phyloP scores from a whole-genome alignment of 1,140 invertebrate genomes.

The Lepidurus arcticus region DNA sequence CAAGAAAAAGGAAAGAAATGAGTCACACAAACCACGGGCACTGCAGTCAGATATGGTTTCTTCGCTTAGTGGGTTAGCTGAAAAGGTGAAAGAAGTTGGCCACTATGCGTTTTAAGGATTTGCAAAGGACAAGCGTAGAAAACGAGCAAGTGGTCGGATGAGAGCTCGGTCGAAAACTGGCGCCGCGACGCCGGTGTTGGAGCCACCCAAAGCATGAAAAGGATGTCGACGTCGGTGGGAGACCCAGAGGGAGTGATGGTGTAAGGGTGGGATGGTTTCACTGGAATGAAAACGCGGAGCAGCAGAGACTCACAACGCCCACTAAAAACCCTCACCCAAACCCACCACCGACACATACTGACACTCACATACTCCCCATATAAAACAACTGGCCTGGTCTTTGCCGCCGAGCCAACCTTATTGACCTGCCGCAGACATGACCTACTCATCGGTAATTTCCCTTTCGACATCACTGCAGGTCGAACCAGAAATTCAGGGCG shows the following conservation, averaged over 20 bases:
- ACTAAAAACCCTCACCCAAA: background rate
- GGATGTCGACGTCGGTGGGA: slow-evolving; percentile 22
- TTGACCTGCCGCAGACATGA: background rate
- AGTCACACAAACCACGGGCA: too few species aligned
- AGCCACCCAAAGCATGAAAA: slow-evolving; percentile 24
- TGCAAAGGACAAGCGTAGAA: background rate
- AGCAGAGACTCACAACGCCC: background rate
- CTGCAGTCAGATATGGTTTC: background rate
- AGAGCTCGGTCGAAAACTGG: slow-evolving; percentile 25
- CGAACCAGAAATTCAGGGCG: background rate
- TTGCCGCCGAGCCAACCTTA: background rate
- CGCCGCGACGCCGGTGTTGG: slow-evolving; percentile 26
- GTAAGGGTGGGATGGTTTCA: background rate
- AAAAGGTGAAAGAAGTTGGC: background rate
- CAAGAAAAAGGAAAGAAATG: too few species aligned
- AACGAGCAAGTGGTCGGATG: slow-evolving; percentile 20
- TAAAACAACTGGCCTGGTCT: background rate
- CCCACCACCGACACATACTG: slow-evolving; percentile 16
- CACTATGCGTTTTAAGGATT: background rate
- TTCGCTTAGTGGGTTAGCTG: background rate
- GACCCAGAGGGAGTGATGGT: background rate
- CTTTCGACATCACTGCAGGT: background rate
- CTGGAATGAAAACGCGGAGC: background rate
- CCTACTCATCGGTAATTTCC: background rate
- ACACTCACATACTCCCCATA: slow-evolving; percentile 14